Evolutionary conservation across 2,797 vertebrate species (phyloP).

Genomic region (Etheostoma perlongum): DNA sequence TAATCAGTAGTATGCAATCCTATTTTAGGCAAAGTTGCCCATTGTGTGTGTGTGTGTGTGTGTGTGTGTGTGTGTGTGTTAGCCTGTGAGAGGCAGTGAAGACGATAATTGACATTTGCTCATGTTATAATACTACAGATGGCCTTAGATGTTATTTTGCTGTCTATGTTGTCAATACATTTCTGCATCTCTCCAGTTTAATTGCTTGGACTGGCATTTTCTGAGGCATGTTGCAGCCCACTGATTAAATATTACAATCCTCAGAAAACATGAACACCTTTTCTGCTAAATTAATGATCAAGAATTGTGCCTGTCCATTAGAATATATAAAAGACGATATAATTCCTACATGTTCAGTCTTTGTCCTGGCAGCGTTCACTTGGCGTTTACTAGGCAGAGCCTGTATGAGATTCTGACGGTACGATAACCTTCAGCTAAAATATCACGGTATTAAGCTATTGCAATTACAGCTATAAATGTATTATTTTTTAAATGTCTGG

Average conservation of each 20-base stretch:
- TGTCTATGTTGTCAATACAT: not conserved
- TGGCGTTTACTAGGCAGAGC: no score
- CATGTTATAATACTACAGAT: conserved; percentile 8
- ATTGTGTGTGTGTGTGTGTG: not conserved
- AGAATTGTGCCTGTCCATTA: no score
- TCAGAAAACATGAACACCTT: not conserved
- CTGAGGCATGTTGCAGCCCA: not conserved
- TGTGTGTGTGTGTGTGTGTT: not conserved
- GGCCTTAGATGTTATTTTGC: not conserved
- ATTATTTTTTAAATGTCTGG: no score
- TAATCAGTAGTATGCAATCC: not conserved
- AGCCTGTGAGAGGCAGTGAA: conserved; percentile 8
- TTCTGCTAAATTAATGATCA: not conserved
- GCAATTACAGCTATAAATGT: no score
- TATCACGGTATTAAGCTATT: no score
- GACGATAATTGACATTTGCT: conserved; percentile 15
- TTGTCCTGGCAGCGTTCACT: not conserved
- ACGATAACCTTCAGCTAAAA: no score
- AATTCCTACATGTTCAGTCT: not conserved
- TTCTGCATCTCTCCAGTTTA: not conserved
- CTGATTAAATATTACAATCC: not conserved
- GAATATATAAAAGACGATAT: not conserved
- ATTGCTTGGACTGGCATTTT: not conserved
- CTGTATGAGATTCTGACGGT: no score
- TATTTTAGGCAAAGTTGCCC: not conserved